Percentiles rank a stretch among this genome's conserved stretches.
phyloP scores from a whole-genome alignment of 2,797 vertebrate species.

The Odontamblyopus rebecca region DNA sequence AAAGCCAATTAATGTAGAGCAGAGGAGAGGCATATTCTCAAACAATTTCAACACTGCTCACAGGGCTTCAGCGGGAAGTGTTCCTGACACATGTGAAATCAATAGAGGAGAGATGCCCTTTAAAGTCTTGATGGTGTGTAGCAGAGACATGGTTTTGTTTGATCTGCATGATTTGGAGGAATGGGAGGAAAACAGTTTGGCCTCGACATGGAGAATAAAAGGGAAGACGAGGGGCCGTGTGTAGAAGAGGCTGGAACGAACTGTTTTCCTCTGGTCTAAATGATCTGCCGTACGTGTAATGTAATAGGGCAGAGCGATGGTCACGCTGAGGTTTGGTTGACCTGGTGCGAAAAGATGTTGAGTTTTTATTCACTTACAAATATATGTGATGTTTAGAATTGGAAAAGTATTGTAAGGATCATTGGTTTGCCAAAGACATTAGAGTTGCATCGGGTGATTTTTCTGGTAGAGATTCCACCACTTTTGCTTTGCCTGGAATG shows the following conservation, averaged over 20 bases:
- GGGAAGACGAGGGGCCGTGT: slow-evolving; percentile 57
- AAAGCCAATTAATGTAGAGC: slow-evolving; percentile 79
- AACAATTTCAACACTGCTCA: slow-evolving; percentile 65
- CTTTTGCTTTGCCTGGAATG: too few relatives aligned
- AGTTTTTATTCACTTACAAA: not conserved
- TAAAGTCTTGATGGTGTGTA: slow-evolving; percentile 66
- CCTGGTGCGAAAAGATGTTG: slow-evolving; percentile 9
- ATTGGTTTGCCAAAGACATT: too few relatives aligned
- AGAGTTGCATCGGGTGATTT: too few relatives aligned
- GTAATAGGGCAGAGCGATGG: slow-evolving; percentile 49
- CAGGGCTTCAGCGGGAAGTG: slow-evolving; percentile 65
- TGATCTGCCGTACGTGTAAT: slow-evolving; percentile 55
- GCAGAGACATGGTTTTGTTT: slow-evolving; percentile 58
- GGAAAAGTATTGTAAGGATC: too few relatives aligned
- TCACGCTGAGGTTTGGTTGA: slow-evolving; percentile 31
- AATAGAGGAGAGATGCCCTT: slow-evolving; percentile 76
- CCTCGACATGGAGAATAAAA: slow-evolving; percentile 13
- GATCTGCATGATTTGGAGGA: slow-evolving; percentile 61
- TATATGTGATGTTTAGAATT: not conserved
- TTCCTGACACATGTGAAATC: slow-evolving; percentile 72
- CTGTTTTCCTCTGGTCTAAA: slow-evolving; percentile 58
- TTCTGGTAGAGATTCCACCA: too few relatives aligned
- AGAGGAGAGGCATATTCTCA: slow-evolving; percentile 65
- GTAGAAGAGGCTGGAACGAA: slow-evolving; percentile 62
- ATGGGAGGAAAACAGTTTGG: slow-evolving; percentile 52